These are phyloP conservation scores for Porphyrio hochstetteri DNA, from an alignment of 2,113 vertebrate genomes.

Conservation along the genomic window DNA sequence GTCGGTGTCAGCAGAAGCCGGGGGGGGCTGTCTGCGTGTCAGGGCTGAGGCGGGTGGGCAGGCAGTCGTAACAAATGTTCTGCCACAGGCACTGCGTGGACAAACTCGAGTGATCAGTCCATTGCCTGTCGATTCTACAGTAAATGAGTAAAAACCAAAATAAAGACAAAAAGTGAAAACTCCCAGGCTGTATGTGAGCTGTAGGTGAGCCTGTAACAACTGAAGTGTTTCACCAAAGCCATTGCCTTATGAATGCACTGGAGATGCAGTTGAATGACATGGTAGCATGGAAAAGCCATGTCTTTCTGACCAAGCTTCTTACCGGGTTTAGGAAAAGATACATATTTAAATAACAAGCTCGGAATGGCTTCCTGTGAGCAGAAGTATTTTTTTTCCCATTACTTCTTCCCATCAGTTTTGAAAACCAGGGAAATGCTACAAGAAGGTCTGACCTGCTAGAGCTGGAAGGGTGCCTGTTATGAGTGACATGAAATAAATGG, in stretches of 20 bases:
- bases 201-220: background rate
- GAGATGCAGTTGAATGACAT: background rate
- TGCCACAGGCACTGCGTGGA: background rate
- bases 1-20: background rate
- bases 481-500: background rate
- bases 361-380: background rate
- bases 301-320: background rate
- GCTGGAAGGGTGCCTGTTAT: background rate
- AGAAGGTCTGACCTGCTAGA: background rate
- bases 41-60: background rate
- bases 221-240: background rate
- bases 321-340: background rate
- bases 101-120: background rate
- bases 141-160: background rate
- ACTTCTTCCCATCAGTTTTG: background rate
- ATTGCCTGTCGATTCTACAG: background rate
- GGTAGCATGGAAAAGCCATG: background rate
- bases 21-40: background rate
- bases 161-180: background rate
- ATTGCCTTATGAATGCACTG: rapidly evolving
- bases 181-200: background rate
- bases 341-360: background rate
- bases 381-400: background rate
- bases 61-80: background rate
- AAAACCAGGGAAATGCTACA: background rate